A percentile compares a stretch with the other conserved stretches of the same genome.
Conservation (phyloP, 2,113 vertebrate genomes). For the Cryptomyrus ogoouensis region DNA sequence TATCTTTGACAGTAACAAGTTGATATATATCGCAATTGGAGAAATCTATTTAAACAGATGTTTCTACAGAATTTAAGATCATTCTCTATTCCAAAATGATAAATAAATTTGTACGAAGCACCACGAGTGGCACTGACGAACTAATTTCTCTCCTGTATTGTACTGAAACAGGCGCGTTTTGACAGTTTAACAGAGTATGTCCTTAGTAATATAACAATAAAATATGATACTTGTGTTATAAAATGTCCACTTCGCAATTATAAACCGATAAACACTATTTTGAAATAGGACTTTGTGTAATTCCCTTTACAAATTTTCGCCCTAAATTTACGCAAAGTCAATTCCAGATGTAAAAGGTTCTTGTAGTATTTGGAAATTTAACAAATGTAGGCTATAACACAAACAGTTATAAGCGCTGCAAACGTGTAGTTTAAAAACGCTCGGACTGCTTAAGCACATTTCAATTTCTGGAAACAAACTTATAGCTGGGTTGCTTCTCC, state of each 20-base stretch:
- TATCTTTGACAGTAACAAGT: conserved; percentile 73
- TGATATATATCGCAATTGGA: conserved; percentile 58
- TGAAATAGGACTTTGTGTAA: not conserved
- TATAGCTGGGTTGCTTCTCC: not conserved
- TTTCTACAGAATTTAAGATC: conserved; percentile 74
- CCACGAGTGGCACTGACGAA: not conserved
- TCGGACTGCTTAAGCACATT: not conserved
- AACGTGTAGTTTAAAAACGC: not conserved
- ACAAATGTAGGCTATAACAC: not conserved
- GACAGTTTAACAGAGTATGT: not conserved
- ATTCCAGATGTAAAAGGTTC: not conserved
- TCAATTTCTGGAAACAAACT: not conserved
- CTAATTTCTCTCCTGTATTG: not conserved
- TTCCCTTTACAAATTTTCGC: not conserved
- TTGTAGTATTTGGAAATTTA: not conserved
- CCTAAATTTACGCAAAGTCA: not conserved
- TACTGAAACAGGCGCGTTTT: not conserved
- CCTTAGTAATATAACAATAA: not conserved
- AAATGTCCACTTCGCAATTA: not conserved
- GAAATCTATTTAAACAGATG: conserved; percentile 67
- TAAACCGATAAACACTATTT: not conserved
- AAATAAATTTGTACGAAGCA: conserved; percentile 76
- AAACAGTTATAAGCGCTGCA: not conserved
- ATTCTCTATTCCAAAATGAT: conserved; percentile 72
- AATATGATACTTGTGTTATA: not conserved